These are phyloP conservation scores for Trichogramma pretiosum DNA, from an alignment of 1,140 invertebrate genomes.

Conservation along the genomic window DNA sequence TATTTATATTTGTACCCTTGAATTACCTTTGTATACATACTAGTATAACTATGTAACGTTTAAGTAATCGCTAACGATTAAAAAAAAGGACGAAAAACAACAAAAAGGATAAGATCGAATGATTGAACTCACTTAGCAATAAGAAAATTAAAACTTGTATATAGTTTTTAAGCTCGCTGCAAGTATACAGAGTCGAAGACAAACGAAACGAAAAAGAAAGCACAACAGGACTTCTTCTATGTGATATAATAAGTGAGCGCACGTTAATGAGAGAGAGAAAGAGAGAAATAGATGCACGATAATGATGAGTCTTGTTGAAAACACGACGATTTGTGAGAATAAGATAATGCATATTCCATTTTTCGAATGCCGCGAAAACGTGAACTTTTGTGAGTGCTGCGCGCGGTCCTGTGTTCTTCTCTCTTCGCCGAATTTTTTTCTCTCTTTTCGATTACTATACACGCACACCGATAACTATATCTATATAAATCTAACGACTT, in stretches of 20 bases:
- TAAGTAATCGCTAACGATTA: neutral
- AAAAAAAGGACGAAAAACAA: neutral
- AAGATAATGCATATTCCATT: too few relatives aligned
- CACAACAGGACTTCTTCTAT: constrained; percentile 1
- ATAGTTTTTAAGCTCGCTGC: constrained; percentile 13
- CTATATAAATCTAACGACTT: constrained; percentile 1
- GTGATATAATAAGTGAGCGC: too few relatives aligned
- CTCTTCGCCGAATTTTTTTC: constrained; percentile 5
- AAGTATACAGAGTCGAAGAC: too few relatives aligned
- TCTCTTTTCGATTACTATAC: too few relatives aligned
- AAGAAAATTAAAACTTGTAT: constrained; percentile 16
- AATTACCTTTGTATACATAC: constrained; percentile 7
- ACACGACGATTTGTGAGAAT: too few relatives aligned
- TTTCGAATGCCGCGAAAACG: too few relatives aligned
- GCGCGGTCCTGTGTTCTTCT: too few relatives aligned
- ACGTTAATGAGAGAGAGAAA: too few relatives aligned
- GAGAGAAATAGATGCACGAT: too few relatives aligned
- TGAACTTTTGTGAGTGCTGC: too few relatives aligned
- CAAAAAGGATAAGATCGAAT: constrained; percentile 6
- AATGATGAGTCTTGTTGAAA: too few relatives aligned
- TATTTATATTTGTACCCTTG: too few relatives aligned
- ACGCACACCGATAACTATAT: neutral
- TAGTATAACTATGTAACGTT: constrained; percentile 2
- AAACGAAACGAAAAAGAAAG: neutral
- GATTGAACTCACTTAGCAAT: constrained; percentile 9